phyloP scores from a whole-genome alignment of 2,113 vertebrate species.

The Pygoscelis adeliae region DNA sequence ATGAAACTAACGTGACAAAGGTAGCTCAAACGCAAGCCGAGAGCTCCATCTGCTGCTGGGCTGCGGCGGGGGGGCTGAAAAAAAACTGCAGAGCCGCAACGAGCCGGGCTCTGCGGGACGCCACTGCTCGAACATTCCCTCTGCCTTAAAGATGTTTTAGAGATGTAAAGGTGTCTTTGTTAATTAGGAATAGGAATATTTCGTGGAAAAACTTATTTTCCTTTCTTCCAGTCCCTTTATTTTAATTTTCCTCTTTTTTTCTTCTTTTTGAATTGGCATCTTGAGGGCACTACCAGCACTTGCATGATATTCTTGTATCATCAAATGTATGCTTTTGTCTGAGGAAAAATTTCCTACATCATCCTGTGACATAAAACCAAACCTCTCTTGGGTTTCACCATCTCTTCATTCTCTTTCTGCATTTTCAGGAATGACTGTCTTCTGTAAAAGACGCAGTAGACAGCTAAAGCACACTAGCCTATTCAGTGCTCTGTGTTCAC shows the following conservation, averaged over 20 bases:
- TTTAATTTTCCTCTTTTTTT: background rate
- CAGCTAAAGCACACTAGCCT: background rate
- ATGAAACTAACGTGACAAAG: fast-evolving
- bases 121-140: fast-evolving
- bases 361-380: background rate
- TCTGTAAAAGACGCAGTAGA: background rate
- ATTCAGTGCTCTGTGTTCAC: background rate
- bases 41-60: conserved; percentile 67
- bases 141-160: background rate
- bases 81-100: too few relatives aligned
- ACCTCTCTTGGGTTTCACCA: background rate
- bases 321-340: background rate
- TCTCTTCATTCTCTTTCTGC: background rate
- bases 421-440: background rate
- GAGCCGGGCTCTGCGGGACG: too few relatives aligned
- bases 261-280: background rate
- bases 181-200: background rate
- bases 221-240: background rate
- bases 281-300: background rate
- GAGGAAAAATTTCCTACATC: background rate
- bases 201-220: background rate
- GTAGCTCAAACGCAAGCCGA: background rate
- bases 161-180: background rate
- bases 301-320: background rate
- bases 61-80: fast-evolving